Evolutionary conservation across 2,888 invertebrate genomes (phyloP), one percentile per base, ranked within the genome.

Genomic region (Apoda limacodes): DNA sequence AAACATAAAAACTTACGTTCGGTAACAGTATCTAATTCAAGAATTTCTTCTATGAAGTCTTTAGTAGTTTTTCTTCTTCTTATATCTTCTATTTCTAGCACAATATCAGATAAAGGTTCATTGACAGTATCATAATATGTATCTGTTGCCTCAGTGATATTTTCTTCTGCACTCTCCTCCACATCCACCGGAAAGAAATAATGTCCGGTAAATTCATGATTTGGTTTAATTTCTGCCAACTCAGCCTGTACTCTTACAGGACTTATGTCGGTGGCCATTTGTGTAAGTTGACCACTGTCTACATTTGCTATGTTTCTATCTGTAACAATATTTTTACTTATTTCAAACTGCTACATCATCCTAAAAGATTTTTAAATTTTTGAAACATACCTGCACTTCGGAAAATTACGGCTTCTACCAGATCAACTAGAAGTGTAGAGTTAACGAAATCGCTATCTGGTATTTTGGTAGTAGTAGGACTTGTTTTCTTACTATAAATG

Each of bases 401-500:
- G 47, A 78, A 78, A 43, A 80, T 78, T 6, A 80, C 68, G 21
- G 76, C 74, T 53, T 78, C 75, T 6, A 80, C 67, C 35, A 80
- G 64, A 57, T 80, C 68, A 4, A 64, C 71, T 13, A 80, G 58
- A 30, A 76, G 48, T 7, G 78, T 76, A 20, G 78, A 76, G 50
- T 80, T 78, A 0, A 75, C 45, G 28, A 52, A 49, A 33, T 74
- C 67, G 35, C 39, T 55, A 14, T 60, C 48, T 2, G 61, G 50
- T 17, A 50, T 27, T 45, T 52, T 66, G 5, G 41, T 43, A 9
- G 63, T 63, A 1, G 65, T 64, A 6, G 54, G n/a, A 5, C 48
- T 28, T 29, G 46, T 48, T 41, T 63, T 69, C 38, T 63, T 69
- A 39, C 62, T 75, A 35, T 76, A 78, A 30, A 80, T 50, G 44